Percentiles rank a stretch among this genome's conserved stretches.
Conservation (phyloP, 2,888 invertebrate genomes). For the Mesodorylaimus sp. region DNA sequence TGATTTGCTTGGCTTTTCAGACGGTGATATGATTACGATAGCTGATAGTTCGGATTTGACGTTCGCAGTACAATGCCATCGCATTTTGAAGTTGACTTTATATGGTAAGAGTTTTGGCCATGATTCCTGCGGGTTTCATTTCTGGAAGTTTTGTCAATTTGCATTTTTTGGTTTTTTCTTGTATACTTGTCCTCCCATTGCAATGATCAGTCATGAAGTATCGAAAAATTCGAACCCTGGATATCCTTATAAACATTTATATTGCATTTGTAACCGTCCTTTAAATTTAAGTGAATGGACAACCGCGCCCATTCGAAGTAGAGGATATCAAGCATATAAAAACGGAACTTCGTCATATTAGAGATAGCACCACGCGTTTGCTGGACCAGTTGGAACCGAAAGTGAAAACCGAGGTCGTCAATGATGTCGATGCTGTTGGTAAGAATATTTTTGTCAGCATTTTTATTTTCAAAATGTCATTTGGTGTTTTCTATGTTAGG, state of each 20-base stretch:
- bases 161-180: too few relatives aligned
- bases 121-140: too few relatives aligned
- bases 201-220: not conserved
- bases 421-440: too few relatives aligned
- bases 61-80: conserved; percentile 49
- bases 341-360: conserved; percentile 38
- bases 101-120: conserved; percentile 33
- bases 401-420: too few relatives aligned
- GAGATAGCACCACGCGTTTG: conserved; percentile 43
- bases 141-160: too few relatives aligned
- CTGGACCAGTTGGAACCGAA: conserved; percentile 41
- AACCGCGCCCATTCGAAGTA: conserved; percentile 29
- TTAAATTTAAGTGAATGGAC: conserved; percentile 30
- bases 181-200: too few relatives aligned
- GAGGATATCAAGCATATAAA: conserved; percentile 38
- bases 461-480: too few relatives aligned
- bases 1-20: conserved; percentile 32
- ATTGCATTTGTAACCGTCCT: conserved; percentile 5
- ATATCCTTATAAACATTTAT: too few relatives aligned
- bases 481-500: too few relatives aligned
- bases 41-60: conserved; percentile 50
- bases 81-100: conserved; percentile 46
- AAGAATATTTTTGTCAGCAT: too few relatives aligned
- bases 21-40: conserved; percentile 51
- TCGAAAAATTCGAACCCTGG: too few relatives aligned